Evolutionary conservation across 2,888 invertebrate species (phyloP).

Genomic region (Tyria jacobaeae): DNA sequence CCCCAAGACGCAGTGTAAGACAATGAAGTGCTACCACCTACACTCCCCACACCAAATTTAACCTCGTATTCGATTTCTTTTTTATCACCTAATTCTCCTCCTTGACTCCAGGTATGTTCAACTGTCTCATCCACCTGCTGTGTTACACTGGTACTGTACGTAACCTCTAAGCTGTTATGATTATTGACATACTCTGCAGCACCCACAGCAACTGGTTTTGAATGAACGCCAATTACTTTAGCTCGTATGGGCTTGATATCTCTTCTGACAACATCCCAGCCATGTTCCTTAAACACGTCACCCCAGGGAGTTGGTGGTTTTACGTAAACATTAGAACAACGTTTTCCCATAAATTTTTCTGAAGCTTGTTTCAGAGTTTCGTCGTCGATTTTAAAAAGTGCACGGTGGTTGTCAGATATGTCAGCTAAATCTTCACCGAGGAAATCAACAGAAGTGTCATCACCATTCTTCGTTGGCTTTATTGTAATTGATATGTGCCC

Average conservation of each 20-base stretch:
- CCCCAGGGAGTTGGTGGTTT: not conserved
- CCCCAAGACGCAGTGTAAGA: not conserved
- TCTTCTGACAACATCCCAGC: not conserved
- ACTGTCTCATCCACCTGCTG: not conserved
- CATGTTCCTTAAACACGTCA: not conserved
- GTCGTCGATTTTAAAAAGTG: not conserved
- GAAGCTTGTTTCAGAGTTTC: not conserved
- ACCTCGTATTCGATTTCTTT: not conserved
- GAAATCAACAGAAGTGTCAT: not conserved
- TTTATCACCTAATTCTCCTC: not conserved
- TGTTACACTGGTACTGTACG: not conserved
- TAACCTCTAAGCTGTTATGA: not conserved
- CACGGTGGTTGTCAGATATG: not conserved
- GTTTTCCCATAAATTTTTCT: slow-evolving; percentile 2
- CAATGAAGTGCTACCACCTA: not conserved
- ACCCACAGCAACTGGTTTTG: not conserved
- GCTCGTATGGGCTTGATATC: not conserved
- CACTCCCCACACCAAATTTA: not conserved
- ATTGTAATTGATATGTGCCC: not conserved
- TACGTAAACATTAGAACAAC: slow-evolving; percentile 1
- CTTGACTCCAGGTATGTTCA: not conserved
- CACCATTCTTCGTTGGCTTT: not conserved
- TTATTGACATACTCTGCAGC: not conserved
- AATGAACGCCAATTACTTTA: not conserved
- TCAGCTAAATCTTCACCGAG: not conserved